Evolutionary conservation across 2,888 invertebrate genomes (phyloP).

Genomic region (Eudemis profundana): DNA sequence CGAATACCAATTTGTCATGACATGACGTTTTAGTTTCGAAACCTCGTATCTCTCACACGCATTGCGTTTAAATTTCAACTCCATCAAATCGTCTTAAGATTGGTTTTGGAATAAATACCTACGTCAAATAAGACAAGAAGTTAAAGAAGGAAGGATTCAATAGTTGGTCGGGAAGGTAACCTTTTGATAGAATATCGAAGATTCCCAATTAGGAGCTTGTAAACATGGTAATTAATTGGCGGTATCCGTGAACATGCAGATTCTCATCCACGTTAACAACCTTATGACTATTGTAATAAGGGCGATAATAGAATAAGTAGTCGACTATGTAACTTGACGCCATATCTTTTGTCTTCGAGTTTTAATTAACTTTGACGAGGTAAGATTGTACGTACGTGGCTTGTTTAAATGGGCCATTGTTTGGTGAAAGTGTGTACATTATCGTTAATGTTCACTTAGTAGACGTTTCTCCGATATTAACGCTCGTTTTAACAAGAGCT

Average conservation of each 20-base stretch:
- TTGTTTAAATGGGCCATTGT: constrained; percentile 22
- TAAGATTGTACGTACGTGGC: neutral
- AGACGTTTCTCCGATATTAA: neutral
- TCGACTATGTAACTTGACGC: too few species aligned
- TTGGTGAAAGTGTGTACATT: constrained; percentile 16
- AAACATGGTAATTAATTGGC: constrained; percentile 41
- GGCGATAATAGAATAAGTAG: too few species aligned
- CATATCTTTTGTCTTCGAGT: constrained; percentile 25
- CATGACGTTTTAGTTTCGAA: constrained; percentile 5
- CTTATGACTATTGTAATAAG: too few species aligned
- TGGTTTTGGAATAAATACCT: neutral
- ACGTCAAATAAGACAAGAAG: neutral
- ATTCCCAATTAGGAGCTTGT: constrained; percentile 44
- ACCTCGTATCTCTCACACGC: neutral
- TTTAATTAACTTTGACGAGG: constrained; percentile 39
- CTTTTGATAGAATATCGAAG: constrained; percentile 54
- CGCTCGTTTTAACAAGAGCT: neutral
- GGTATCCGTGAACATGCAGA: constrained; percentile 11
- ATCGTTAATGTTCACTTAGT: constrained; percentile 9
- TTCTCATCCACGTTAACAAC: neutral
- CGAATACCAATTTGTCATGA: constrained; percentile 50
- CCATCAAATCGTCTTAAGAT: neutral
- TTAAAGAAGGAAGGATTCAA: neutral
- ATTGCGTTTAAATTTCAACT: neutral
- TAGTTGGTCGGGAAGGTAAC: constrained; percentile 12